Evolutionary conservation across 2,888 invertebrate genomes (phyloP), one percentile per base, ranked within the genome.

Genomic region (Falcaria lacertinaria): DNA sequence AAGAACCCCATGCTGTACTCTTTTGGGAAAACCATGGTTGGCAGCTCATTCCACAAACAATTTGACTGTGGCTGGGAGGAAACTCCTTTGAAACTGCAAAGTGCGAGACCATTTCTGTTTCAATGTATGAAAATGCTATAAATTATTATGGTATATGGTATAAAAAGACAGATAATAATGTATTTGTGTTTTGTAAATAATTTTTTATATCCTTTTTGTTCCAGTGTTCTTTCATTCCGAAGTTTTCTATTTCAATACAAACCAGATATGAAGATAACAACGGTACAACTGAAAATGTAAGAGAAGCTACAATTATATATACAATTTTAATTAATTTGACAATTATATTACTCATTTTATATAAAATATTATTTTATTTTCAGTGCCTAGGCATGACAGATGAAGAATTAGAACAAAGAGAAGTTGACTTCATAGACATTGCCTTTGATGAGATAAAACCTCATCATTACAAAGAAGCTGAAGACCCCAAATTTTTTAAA

Each of bases 241-340:
- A 95, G 71, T 94, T 97, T 69, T 91, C 92, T 64, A 94, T 97
- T 68, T 92, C 93, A 41, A 97, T 98, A 53, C 94, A 95, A 83
- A 97, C 97, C 15, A 92, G 93, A 69, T 98, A 97, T 86, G 97
- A 97, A 85, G 92, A 97, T 74, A 96, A 97, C 75, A 94, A 93
- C 84, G 97, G 97, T 15, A 91, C 92, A 33, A 94, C 93, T 45
- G 96, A 97, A 70, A 97, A 97, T 90, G 97, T 97, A 91, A 93
- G 93, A 17, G 32, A 38, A 14, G 14, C 3, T 2, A 2, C 19
- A 17, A 19, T 13, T 5, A 5, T 5, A 19, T 8, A 16, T n/a
- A n/a, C n/a, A n/a, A n/a, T n/a, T n/a, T n/a, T n/a, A n/a, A n/a
- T 19, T 5, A 19, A 5, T 19, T 19, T 19, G 19, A 1, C 22